Evolutionary conservation across 2,888 invertebrate species (phyloP).

Genomic region (Ormyrus rosae): DNA sequence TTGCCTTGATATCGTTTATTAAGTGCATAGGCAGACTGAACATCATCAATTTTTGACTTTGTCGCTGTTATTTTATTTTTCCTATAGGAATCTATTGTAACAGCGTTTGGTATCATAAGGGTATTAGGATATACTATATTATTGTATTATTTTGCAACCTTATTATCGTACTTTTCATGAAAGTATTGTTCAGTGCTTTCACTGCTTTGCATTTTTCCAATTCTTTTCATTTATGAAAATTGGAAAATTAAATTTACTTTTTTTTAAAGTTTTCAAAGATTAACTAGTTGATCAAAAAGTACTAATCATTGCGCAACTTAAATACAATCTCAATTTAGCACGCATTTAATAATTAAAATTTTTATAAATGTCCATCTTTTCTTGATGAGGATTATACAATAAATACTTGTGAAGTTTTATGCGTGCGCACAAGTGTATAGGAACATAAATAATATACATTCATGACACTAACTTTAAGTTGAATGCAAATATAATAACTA

Average conservation of each 20-base stretch:
- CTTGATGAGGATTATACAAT: conserved; percentile 27
- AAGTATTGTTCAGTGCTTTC: conserved; percentile 54
- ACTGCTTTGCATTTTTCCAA: conserved; percentile 39
- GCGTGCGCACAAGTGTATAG: conserved; percentile 46
- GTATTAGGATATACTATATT: conserved; percentile 52
- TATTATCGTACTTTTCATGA: conserved; percentile 34
- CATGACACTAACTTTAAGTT: conserved; percentile 54
- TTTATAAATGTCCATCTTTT: conserved; percentile 18
- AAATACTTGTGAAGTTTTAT: conserved; percentile 32
- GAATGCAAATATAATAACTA: conserved; percentile 13
- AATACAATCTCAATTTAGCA: neutral
- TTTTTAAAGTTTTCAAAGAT: conserved; percentile 19
- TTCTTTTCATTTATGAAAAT: conserved; percentile 18
- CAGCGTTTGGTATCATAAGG: conserved; percentile 52
- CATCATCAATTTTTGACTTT: conserved; percentile 51
- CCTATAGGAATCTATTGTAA: conserved; percentile 37
- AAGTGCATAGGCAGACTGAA: conserved; percentile 38
- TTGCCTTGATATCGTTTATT: neutral
- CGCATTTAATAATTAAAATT: conserved; percentile 13
- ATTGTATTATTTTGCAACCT: conserved; percentile 36
- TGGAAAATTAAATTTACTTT: conserved; percentile 17
- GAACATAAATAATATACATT: conserved; percentile 33
- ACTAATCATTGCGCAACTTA: conserved; percentile 5
- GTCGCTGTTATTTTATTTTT: conserved; percentile 53
- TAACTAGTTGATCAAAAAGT: neutral